phyloP scores from a whole-genome alignment of 2,113 vertebrate species.

The Hydrolagus affinis region DNA sequence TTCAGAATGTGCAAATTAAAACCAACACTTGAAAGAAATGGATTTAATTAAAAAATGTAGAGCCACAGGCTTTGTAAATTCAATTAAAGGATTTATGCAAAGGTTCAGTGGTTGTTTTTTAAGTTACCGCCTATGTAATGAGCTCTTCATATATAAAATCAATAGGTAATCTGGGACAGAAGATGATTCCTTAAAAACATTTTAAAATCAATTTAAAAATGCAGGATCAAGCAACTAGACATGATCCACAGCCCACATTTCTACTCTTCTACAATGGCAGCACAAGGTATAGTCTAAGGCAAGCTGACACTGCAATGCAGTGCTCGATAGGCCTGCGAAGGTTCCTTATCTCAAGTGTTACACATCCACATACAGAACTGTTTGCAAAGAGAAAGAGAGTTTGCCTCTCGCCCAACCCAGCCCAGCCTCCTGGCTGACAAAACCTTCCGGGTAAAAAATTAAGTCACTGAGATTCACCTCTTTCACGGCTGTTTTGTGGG shows the following conservation, averaged over 20 bases:
- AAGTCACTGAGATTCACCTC: too few species aligned
- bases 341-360: too few species aligned
- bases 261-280: not conserved
- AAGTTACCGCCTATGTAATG: slow-evolving; percentile 99
- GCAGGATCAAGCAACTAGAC: slow-evolving; percentile 59
- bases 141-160: slow-evolving; percentile 99
- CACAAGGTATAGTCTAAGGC: not conserved
- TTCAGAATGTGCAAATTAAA: slow-evolving; percentile 97
- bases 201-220: slow-evolving; percentile 99
- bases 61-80: slow-evolving; percentile 97
- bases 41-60: slow-evolving; percentile 99
- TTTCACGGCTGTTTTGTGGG: too few species aligned
- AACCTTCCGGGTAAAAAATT: too few species aligned
- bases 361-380: too few species aligned
- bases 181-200: slow-evolving; percentile 98
- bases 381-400: too few species aligned
- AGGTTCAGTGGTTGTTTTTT: slow-evolving; percentile 98
- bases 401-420: too few species aligned
- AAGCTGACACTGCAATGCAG: too few species aligned
- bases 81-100: slow-evolving; percentile 99
- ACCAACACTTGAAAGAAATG: slow-evolving; percentile 95
- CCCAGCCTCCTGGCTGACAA: too few species aligned
- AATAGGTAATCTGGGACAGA: slow-evolving; percentile 97
- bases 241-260: slow-evolving; percentile 67
- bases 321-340: too few species aligned